Percentiles rank a stretch among this genome's conserved stretches.
These are phyloP conservation scores for Tinea pellionella DNA, from an alignment of 2,888 invertebrate species.

Conservation along the genomic window DNA sequence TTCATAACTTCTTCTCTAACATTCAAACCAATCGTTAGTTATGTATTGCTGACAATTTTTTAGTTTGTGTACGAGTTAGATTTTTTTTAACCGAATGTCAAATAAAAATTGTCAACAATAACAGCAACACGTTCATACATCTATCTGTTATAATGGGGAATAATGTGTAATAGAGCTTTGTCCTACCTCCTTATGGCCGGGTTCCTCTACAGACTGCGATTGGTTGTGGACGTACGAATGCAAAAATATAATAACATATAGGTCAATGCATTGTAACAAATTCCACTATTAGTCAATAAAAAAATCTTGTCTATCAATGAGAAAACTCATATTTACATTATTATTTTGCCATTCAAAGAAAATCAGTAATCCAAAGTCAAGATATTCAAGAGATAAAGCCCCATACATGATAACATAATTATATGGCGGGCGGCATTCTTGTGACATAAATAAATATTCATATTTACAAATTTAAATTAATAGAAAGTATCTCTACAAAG, in stretches of 20 bases:
- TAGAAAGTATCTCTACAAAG: conserved; percentile 64
- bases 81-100: not conserved
- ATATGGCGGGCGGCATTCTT: conserved; percentile 46
- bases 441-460: conserved; percentile 42
- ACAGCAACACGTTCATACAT: conserved; percentile 4
- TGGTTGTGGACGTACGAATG: conserved; percentile 69
- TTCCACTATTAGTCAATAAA: conserved; percentile 48
- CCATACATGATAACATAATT: conserved; percentile 49
- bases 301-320: conserved; percentile 42
- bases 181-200: conserved; percentile 68
- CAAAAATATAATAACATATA: conserved; percentile 64
- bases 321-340: conserved; percentile 46
- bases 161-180: conserved; percentile 33
- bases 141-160: not conserved
- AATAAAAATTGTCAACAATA: conserved; percentile 7
- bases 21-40: not conserved
- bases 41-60: not conserved
- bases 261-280: conserved; percentile 66
- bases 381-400: conserved; percentile 57
- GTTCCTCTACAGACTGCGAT: conserved; percentile 70
- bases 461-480: conserved; percentile 61
- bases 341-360: conserved; percentile 48
- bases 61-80: no score
- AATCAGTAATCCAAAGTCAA: conserved; percentile 18
- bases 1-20: not conserved